Evolutionary conservation across 2,888 invertebrate species (phyloP).

Genomic region (Julus scandinavius): DNA sequence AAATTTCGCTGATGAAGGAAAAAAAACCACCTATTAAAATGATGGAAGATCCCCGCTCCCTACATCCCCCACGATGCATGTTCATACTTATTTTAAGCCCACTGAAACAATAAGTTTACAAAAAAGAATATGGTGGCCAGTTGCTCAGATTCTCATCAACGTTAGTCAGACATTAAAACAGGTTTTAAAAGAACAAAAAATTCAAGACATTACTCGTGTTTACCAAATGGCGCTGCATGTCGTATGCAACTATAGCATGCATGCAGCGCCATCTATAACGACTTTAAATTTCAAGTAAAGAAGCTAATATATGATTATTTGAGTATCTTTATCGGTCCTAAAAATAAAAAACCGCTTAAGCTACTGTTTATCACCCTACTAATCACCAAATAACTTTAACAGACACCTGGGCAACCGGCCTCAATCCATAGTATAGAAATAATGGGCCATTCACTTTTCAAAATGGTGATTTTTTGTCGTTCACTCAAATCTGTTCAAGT

Average conservation of each 20-base stretch:
- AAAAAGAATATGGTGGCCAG: not conserved
- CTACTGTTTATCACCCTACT: not conserved
- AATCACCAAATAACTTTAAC: not conserved
- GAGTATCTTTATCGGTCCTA: too few relatives aligned
- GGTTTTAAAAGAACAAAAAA: not conserved
- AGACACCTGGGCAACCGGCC: not conserved
- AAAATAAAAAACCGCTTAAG: too few relatives aligned
- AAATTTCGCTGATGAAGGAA: not conserved
- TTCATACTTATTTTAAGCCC: not conserved
- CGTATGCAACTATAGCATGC: too few relatives aligned
- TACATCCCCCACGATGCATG: not conserved
- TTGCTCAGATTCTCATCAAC: not conserved
- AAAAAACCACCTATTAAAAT: constrained; percentile 17
- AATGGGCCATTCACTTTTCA: not conserved
- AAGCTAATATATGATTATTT: too few relatives aligned
- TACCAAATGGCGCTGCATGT: too few relatives aligned
- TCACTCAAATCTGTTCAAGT: not conserved
- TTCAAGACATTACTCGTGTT: too few relatives aligned
- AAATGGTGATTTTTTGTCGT: not conserved
- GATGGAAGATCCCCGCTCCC: constrained; percentile 31
- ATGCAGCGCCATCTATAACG: too few relatives aligned
- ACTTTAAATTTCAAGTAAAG: too few relatives aligned
- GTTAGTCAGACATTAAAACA: not conserved
- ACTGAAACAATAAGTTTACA: not conserved
- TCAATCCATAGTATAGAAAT: not conserved